Conservation (phyloP, 2,888 invertebrate species). For the Drosophila barbarae region DNA sequence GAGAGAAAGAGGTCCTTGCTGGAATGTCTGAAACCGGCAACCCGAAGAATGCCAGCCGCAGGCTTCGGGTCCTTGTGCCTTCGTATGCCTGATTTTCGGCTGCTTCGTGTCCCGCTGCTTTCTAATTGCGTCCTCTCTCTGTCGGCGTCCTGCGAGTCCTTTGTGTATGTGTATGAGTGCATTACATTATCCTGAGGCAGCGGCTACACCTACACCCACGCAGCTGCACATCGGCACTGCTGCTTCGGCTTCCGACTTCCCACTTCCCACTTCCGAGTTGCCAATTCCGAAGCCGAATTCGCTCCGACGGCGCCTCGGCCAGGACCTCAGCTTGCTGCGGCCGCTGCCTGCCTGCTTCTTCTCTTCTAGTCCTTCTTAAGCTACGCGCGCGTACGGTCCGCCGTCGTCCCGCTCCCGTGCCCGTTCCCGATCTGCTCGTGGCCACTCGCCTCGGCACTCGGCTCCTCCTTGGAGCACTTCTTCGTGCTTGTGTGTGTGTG, state of each 20-base stretch:
- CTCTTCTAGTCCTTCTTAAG: conserved; percentile 78
- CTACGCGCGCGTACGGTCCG: conserved; percentile 71
- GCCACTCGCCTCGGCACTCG: conserved; percentile 46
- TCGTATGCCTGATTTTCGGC: conserved; percentile 44
- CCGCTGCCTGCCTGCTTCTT: conserved; percentile 69
- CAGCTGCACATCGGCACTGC: conserved; percentile 33
- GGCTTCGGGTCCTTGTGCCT: conserved; percentile 37
- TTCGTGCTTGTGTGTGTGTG: conserved; percentile 49
- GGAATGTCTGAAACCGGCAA: conserved; percentile 26
- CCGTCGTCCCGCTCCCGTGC: conserved; percentile 53
- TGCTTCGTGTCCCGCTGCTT: conserved; percentile 63
- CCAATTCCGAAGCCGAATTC: conserved; percentile 33
- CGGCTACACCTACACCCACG: conserved; percentile 45
- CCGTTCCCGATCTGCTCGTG: conserved; percentile 40
- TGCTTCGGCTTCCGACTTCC: conserved; percentile 37
- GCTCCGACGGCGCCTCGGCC: conserved; percentile 32
- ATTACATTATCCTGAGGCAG: conserved; percentile 61
- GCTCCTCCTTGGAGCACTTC: conserved; percentile 56
- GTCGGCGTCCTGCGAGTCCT: conserved; percentile 23
- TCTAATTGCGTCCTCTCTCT: conserved; percentile 62
- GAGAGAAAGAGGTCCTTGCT: conserved; percentile 40
- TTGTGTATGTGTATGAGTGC: conserved; percentile 46
- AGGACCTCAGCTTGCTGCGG: conserved; percentile 59
- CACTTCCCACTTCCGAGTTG: conserved; percentile 30
- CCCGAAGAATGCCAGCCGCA: conserved; percentile 56